Conservation (phyloP, 2,888 invertebrate species). For the Lycaena phlaeas region DNA sequence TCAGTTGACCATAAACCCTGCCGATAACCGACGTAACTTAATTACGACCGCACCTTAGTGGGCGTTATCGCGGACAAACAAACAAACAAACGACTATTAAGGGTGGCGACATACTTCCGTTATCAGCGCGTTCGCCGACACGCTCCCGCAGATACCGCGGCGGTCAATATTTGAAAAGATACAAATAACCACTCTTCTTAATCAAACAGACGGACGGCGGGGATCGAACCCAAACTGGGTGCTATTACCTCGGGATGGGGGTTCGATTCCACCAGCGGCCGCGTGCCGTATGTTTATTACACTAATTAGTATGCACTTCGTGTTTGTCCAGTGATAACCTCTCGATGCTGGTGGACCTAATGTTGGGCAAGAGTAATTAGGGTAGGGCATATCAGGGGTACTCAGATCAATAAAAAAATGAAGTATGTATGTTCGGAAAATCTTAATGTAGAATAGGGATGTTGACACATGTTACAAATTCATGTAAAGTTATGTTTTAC, state of each 20-base stretch:
- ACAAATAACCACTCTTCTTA: slow-evolving; percentile 38
- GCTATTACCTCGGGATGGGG: neutral
- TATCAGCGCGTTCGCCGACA: slow-evolving; percentile 43
- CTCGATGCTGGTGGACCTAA: neutral
- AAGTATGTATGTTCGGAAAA: too few relatives aligned
- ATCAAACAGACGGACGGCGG: slow-evolving; percentile 3
- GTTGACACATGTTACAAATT: too few relatives aligned
- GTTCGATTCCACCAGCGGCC: neutral
- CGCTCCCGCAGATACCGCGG: slow-evolving; percentile 53
- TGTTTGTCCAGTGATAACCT: neutral
- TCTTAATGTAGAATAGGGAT: too few relatives aligned
- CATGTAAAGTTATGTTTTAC: too few relatives aligned
- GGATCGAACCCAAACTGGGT: neutral
- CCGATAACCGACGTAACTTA: slow-evolving; percentile 22
- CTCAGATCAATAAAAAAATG: too few relatives aligned
- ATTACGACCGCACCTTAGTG: slow-evolving; percentile 46
- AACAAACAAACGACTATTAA: slow-evolving; percentile 46
- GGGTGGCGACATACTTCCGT: slow-evolving; percentile 41
- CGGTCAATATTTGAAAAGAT: slow-evolving; percentile 69
- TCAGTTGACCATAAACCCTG: neutral
- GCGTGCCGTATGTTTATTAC: neutral
- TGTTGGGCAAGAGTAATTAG: neutral
- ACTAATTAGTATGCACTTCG: slow-evolving; percentile 1
- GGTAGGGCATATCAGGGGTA: neutral
- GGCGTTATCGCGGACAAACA: slow-evolving; percentile 31